Evolutionary conservation across 2,797 vertebrate genomes (phyloP).

Genomic region (Fundulus diaphanus): DNA sequence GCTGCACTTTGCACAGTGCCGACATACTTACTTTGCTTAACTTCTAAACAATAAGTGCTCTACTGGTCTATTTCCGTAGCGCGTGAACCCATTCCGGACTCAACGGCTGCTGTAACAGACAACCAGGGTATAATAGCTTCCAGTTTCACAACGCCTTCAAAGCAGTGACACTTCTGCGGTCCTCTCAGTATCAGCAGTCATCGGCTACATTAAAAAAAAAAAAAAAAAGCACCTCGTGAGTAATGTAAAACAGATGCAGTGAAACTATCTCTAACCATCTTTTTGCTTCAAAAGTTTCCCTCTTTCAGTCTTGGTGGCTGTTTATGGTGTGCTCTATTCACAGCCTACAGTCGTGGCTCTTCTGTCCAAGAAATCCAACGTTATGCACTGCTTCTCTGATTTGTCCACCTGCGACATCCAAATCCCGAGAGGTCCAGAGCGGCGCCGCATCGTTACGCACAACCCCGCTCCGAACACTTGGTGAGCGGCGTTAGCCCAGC

Average conservation of each 20-base stretch:
- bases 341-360: slow-evolving; percentile 25
- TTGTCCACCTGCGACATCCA: slow-evolving; percentile 49
- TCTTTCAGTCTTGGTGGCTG: slow-evolving; percentile 60
- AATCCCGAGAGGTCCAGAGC: slow-evolving; percentile 36
- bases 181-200: neutral
- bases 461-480: slow-evolving; percentile 38
- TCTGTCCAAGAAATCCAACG: slow-evolving; percentile 58
- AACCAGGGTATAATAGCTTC: neutral
- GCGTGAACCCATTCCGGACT: neutral
- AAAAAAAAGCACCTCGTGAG: neutral
- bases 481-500: slow-evolving; percentile 32
- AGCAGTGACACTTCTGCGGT: neutral
- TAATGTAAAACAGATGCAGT: slow-evolving; percentile 33
- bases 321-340: slow-evolving; percentile 62
- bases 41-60: neutral
- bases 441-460: slow-evolving; percentile 31
- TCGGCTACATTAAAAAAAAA: neutral
- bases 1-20: too few species aligned
- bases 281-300: slow-evolving; percentile 59
- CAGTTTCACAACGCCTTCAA: neutral
- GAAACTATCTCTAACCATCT: slow-evolving; percentile 34
- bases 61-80: neutral
- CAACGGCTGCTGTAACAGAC: neutral
- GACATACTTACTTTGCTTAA: neutral
- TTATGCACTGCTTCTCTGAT: slow-evolving; percentile 49